phyloP scores from a whole-genome alignment of 2,888 invertebrate species.

The Drosophila niveifrons region DNA sequence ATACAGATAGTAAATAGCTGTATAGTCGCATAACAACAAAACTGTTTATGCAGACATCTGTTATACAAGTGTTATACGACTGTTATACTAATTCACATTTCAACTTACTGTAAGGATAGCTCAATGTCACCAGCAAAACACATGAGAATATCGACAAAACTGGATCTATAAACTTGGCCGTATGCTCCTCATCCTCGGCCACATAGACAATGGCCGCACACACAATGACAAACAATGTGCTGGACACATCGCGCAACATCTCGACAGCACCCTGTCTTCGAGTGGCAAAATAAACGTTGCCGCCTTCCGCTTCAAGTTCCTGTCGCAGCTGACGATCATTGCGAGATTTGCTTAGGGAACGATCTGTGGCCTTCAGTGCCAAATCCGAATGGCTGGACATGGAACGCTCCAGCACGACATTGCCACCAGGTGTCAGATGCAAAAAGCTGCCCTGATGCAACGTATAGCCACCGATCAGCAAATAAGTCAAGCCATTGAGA shows the following conservation, averaged over 20 bases:
- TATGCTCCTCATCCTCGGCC: constrained; percentile 85
- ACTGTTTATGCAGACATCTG: too few species aligned
- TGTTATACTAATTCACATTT: background rate
- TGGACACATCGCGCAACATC: constrained; percentile 88
- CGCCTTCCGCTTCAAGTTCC: constrained; percentile 68
- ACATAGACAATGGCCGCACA: constrained; percentile 88
- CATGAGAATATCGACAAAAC: constrained; percentile 91
- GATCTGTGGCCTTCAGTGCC: constrained; percentile 83
- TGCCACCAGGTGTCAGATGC: constrained; percentile 88
- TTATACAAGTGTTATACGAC: background rate
- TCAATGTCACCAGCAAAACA: constrained; percentile 89
- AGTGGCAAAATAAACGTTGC: constrained; percentile 74
- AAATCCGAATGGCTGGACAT: constrained; percentile 72
- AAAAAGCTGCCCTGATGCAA: constrained; percentile 90
- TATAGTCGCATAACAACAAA: too few species aligned
- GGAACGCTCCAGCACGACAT: constrained; percentile 87
- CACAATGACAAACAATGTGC: constrained; percentile 91
- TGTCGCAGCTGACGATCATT: constrained; percentile 69
- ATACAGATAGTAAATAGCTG: too few species aligned
- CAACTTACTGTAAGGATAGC: constrained; percentile 92
- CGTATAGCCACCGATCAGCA: constrained; percentile 92
- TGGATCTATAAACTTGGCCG: constrained; percentile 91
- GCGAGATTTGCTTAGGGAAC: constrained; percentile 85
- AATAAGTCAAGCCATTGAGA: constrained; percentile 91
- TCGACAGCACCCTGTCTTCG: constrained; percentile 87